Conservation (phyloP, 2,113 vertebrate species). For the Gambusia affinis region DNA sequence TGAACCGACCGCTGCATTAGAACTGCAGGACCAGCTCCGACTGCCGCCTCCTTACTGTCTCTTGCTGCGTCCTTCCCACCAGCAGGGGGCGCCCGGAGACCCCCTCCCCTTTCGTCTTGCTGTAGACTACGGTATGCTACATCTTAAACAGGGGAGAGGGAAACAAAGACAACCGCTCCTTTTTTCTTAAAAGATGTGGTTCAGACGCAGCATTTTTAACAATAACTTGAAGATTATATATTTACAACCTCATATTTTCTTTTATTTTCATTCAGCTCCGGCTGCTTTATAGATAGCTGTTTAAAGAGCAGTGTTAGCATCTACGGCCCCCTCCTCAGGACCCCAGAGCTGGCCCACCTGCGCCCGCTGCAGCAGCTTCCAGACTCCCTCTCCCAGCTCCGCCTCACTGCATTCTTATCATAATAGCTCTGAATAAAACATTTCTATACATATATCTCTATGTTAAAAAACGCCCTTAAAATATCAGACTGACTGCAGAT, state of each 20-base stretch:
- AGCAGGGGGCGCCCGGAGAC: slow-evolving; percentile 1
- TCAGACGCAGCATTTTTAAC: slow-evolving; percentile 68
- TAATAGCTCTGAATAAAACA: slow-evolving; percentile 86
- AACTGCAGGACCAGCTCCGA: slow-evolving; percentile 81
- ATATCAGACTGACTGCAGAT: slow-evolving; percentile 79
- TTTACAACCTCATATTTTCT: slow-evolving; percentile 82
- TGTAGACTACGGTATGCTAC: slow-evolving; percentile 59
- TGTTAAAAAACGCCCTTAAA: slow-evolving; percentile 83
- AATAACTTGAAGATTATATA: slow-evolving; percentile 84
- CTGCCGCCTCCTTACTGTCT: slow-evolving; percentile 73
- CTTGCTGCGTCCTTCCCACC: slow-evolving; percentile 65
- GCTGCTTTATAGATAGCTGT: slow-evolving; percentile 67
- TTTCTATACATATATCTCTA: slow-evolving; percentile 85
- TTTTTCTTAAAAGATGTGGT: slow-evolving; percentile 35
- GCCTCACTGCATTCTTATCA: slow-evolving; percentile 80
- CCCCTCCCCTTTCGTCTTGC: slow-evolving; percentile 5
- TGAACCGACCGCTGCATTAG: slow-evolving; percentile 79
- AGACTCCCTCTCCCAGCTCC: slow-evolving; percentile 67
- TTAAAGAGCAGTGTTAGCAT: slow-evolving; percentile 82
- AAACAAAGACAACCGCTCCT: slow-evolving; percentile 25
- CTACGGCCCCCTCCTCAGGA: slow-evolving; percentile 73
- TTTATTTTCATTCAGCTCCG: slow-evolving; percentile 40
- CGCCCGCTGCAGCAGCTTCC: slow-evolving; percentile 61
- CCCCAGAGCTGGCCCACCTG: slow-evolving; percentile 8
- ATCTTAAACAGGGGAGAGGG: slow-evolving; percentile 31